Percentiles rank a stretch among this genome's conserved stretches.
Evolutionary conservation across 2,113 vertebrate genomes (phyloP).

Genomic region (Nansenia antarctica): DNA sequence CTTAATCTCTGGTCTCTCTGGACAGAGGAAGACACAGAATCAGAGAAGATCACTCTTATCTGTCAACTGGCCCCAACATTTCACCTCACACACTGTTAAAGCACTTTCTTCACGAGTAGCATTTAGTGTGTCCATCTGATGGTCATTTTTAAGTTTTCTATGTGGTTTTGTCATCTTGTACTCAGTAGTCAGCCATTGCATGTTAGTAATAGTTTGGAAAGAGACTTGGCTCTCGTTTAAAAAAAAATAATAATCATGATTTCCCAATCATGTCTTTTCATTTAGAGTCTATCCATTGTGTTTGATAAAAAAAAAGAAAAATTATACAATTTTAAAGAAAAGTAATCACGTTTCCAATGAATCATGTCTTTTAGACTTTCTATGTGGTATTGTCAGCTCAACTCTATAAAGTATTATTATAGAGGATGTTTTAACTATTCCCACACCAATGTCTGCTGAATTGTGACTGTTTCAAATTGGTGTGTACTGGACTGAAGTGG

Average conservation of each 20-base stretch:
- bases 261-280: neutral
- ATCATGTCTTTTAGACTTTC: too few relatives aligned
- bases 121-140: slow-evolving; percentile 34
- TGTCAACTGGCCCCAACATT: slow-evolving; percentile 33
- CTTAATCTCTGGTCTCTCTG: too few relatives aligned
- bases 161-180: slow-evolving; percentile 26
- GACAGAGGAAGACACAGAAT: slow-evolving; percentile 14
- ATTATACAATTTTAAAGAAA: slow-evolving; percentile 9
- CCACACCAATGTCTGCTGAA: neutral
- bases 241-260: neutral
- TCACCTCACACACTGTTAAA: slow-evolving; percentile 39
- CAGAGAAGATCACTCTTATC: slow-evolving; percentile 19
- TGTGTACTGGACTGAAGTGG: neutral
- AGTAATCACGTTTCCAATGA: too few relatives aligned
- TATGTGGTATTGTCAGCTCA: too few relatives aligned
- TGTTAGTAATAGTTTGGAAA: slow-evolving; percentile 40
- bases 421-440: too few relatives aligned
- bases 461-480: neutral
- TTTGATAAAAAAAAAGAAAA: slow-evolving; percentile 22
- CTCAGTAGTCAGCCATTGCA: slow-evolving; percentile 31
- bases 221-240: neutral
- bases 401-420: too few relatives aligned
- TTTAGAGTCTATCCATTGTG: slow-evolving; percentile 1
- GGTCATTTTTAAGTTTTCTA: slow-evolving; percentile 30
- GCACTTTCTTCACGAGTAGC: slow-evolving; percentile 32